Evolutionary conservation across 2,113 vertebrate genomes (phyloP), one percentile per base, ranked within the genome.

Genomic region (Poeciliopsis prolifica): DNA sequence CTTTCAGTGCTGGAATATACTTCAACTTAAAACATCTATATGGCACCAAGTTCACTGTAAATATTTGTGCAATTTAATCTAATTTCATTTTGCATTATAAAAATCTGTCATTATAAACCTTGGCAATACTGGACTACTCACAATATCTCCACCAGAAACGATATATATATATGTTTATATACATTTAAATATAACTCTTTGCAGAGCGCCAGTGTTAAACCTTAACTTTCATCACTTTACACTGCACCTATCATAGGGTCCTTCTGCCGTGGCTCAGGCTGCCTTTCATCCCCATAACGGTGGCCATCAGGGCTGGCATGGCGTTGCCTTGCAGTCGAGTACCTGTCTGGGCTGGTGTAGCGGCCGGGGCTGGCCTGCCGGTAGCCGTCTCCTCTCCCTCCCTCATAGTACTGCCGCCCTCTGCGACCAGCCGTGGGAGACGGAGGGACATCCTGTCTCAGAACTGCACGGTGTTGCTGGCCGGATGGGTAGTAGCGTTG

Each of bases 221-320:
- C 17, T 72, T 35, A 48, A 42, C 28, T 5, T 22, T 51, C 19
- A 29, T 63, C 29, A 63, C 15, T 67, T 87, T 94, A 99, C 86
- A 99, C 96, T 0, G 96, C 96, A 40, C 95, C 96, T 5, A 98
- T 97, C 94, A 96, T 82, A 22, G 96, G 89, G 82, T 95, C 97
- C 92, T 98, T 98, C 87, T 95, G 95, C 79, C 95, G 92, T 10
- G 95, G 94, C 68, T 96, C 96, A 35, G 94, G 94, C 17, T 92
- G 91, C 15, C 90, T 90, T 28, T 94, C 95, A 0, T 94, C 92
- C 0, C 58, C 31, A 54, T 90, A 76, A 37, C 54, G 82, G 31
- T 89, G 86, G 64, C 67, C 75, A 0, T 87, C 87, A 0, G 88
- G 79, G 72, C 82, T 86, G 65, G 60, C 13, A 72, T 86, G 86